Base-by-base conservation (phyloP, 2,113 vertebrate genomes). In the Pelvicachromis taeniatus region DNA sequence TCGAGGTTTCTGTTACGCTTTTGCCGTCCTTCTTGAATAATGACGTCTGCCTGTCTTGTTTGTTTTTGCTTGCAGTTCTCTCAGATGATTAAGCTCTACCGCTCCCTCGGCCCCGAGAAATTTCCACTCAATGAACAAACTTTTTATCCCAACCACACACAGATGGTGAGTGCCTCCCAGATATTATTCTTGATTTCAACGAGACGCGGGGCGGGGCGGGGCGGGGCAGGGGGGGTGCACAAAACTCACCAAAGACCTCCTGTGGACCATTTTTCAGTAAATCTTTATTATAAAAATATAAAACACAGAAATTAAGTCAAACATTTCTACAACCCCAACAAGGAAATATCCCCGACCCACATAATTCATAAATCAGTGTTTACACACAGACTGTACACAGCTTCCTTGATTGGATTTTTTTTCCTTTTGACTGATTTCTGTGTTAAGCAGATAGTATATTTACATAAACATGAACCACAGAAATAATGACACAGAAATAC, bases 41-140 rank as follows among this genome's bases (percentile, higher is more conserved):
- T 13, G 23, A 55, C 1, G 3, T 55, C 29, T 48, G 65, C 48
- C 59, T 19, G n/a, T 75, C 85, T 9, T 85, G 42, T 86, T 94
- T 92, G 68, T 94, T 75, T 90, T 10, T 48, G 4, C 80, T 82
- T 90, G 59, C 96, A 99, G 98, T 99, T 99, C 92, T 98, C 98
- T 83, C 99, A 99, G 63, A 97, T 99, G 94, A 98, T 99, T 92
- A 99, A 98, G 92, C 97, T 99, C 93, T 99, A 97, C 96, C 97
- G 96, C 77, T 95, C 94, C 0, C 86, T 99, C 87, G 98, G 97
- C 33, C 96, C 97, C 2, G 98, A 98, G 95, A 99, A 99, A 91
- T 99, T 99, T 81, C 99, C 98, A 4, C 96, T 99, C 7, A 98
- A 99, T 84, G 98, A 99, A 81, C 98, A 99, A 91, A 98, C 97